Evolutionary conservation across 2,797 vertebrate species (phyloP).

Genomic region (Liasis olivaceus): DNA sequence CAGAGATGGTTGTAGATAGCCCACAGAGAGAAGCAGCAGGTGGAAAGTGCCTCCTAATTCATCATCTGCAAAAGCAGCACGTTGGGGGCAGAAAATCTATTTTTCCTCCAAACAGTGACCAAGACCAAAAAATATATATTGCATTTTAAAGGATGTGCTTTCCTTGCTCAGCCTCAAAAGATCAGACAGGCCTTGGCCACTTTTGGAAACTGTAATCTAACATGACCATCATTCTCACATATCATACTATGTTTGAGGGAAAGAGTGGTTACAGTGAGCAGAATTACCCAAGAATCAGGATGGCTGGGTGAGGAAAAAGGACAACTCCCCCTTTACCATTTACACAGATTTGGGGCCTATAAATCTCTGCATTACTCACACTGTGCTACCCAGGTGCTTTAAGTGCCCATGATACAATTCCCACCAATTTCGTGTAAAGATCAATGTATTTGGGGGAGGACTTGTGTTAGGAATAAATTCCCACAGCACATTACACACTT

Average conservation of each 20-base stretch:
- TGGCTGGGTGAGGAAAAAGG: not conserved
- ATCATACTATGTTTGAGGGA: too few relatives aligned
- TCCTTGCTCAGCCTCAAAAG: not conserved
- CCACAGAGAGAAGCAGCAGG: too few relatives aligned
- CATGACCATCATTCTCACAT: not conserved
- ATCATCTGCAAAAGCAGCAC: too few relatives aligned
- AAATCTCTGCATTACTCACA: constrained; percentile 22
- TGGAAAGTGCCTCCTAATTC: too few relatives aligned
- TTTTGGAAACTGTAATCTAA: not conserved
- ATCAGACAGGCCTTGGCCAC: not conserved
- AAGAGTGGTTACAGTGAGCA: not conserved
- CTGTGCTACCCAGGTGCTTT: not conserved
- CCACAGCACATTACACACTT: constrained; percentile 59
- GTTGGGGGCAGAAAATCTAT: not conserved
- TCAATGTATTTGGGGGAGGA: constrained; percentile 56
- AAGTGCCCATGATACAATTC: constrained; percentile 47
- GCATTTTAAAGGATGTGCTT: not conserved
- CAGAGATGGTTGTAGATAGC: not conserved
- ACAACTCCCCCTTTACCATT: constrained; percentile 9
- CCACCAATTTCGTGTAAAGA: constrained; percentile 42
- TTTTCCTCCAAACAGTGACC: not conserved
- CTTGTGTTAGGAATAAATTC: constrained; percentile 60
- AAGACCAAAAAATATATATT: not conserved
- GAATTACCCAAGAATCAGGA: not conserved
- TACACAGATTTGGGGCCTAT: not conserved